Evolutionary conservation across 2,888 invertebrate genomes (phyloP), one percentile per base, ranked within the genome.

Genomic region (Andricus quercusramuli): DNA sequence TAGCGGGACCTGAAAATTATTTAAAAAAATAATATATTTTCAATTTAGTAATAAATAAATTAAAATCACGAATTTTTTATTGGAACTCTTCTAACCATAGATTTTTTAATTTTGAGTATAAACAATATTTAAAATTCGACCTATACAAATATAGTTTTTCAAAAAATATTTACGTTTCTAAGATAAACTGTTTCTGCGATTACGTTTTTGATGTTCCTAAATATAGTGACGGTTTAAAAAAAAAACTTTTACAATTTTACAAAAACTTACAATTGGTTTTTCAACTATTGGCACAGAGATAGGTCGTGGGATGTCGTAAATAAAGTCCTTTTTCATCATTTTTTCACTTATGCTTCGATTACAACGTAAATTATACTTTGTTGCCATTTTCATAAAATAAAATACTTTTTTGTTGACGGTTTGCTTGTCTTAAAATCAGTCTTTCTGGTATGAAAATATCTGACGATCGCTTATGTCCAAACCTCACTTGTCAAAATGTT

Each of bases 311-410:
- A 90, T 89, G 32, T 90, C 90, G 74, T 90, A 90, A 22, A 90
- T 82, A 32, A 90, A 90, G 81, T 90, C 90, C 47, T 90, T 89
- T 32, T 90, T 88, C 29, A 87, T 89, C 90, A 90, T 90, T 84
- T 90, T 90, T 68, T 89, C 90, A 64, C 90, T 90, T 62, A 90
- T 78, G 68, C 85, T 89, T 9, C 90, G 88, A 80, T 88, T 89
- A 70, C 90, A 90, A 20, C 90, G 88, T 64, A 90, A 83, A 87
- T 90, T 90, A 62, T 90, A 90, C 78, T 90, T 44, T 13, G 44
- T 78, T 22, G 59, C 80, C 41, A 47, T 32, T 62, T 22, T 62
- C 62, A 22, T 11, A 13, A 62, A 62, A 62, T 62, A 37, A 22
- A 59, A 59, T 25, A 11, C 22, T 25, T 9, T 2, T 56, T 56